Evolutionary conservation across 1,140 invertebrate genomes (phyloP).

Genomic region (Brachionus manjavacas): DNA sequence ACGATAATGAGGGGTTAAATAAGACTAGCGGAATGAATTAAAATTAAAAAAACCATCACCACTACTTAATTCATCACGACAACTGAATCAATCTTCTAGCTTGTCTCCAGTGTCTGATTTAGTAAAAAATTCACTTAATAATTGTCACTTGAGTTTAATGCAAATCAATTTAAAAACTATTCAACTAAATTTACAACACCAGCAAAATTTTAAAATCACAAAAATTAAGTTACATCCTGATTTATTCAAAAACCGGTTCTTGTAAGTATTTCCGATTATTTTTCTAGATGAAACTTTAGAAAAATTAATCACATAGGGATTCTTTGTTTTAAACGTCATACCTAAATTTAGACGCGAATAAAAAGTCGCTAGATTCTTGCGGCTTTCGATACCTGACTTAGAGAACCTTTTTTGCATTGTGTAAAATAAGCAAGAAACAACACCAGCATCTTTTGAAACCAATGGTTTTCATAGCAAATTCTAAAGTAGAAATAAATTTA

Average conservation of each 20-base stretch:
- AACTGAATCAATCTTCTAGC: background rate
- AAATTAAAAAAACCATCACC: background rate
- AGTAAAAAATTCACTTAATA: background rate
- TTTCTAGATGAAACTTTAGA: background rate
- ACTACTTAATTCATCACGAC: background rate
- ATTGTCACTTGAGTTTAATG: slow-evolving; percentile 8
- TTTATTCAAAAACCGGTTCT: background rate
- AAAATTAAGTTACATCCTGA: slow-evolving; percentile 26
- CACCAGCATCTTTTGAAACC: background rate
- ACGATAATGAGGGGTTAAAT: background rate
- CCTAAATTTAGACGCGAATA: background rate
- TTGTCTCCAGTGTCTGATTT: background rate
- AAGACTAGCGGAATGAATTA: background rate
- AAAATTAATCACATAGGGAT: background rate
- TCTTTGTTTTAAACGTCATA: background rate
- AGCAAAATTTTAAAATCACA: background rate
- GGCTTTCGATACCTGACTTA: background rate
- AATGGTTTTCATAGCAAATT: background rate
- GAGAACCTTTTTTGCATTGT: background rate
- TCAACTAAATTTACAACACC: too few species aligned
- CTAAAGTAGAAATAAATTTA: background rate
- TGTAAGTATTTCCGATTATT: slow-evolving; percentile 23
- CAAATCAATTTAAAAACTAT: slow-evolving; percentile 12
- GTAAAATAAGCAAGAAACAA: background rate
- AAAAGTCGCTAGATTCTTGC: background rate